Evolutionary conservation across 2,113 vertebrate species (phyloP).

Genomic region (Atractosteus spatula): DNA sequence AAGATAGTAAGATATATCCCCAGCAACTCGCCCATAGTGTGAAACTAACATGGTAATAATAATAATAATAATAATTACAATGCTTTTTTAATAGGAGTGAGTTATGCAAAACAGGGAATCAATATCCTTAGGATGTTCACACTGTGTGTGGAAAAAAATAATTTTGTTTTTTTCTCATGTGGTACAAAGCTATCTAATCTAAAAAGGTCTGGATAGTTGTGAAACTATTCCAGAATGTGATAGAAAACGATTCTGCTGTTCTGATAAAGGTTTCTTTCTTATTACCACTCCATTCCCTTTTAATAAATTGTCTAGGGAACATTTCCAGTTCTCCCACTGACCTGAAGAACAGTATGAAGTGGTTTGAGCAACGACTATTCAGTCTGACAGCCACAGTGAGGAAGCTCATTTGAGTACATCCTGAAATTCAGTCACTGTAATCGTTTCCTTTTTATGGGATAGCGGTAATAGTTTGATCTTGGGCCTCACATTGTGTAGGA

Average conservation of each 20-base stretch:
- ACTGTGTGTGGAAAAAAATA: no score
- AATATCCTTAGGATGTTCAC: constrained; percentile 19
- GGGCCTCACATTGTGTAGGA: no score
- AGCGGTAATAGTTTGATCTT: no score
- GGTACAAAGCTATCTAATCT: not conserved
- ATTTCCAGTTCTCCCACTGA: not conserved
- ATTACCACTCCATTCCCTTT: constrained; percentile 5
- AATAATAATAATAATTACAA: not conserved
- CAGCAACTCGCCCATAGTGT: no score
- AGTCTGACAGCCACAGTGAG: not conserved
- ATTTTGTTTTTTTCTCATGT: not conserved
- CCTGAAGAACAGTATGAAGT: not conserved
- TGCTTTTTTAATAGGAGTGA: not conserved
- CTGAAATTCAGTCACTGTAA: not conserved
- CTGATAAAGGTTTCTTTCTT: constrained; percentile 21
- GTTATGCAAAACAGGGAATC: constrained; percentile 11
- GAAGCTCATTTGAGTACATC: no score
- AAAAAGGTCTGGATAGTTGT: constrained; percentile 5
- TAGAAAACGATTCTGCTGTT: constrained; percentile 27
- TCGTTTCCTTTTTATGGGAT: no score
- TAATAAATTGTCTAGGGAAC: not conserved
- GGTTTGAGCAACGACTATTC: not conserved
- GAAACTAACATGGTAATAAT: no score
- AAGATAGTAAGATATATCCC: no score
- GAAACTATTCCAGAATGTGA: not conserved